Evolutionary conservation across 2,888 invertebrate genomes (phyloP).

Genomic region (Anagyrus pseudococci): DNA sequence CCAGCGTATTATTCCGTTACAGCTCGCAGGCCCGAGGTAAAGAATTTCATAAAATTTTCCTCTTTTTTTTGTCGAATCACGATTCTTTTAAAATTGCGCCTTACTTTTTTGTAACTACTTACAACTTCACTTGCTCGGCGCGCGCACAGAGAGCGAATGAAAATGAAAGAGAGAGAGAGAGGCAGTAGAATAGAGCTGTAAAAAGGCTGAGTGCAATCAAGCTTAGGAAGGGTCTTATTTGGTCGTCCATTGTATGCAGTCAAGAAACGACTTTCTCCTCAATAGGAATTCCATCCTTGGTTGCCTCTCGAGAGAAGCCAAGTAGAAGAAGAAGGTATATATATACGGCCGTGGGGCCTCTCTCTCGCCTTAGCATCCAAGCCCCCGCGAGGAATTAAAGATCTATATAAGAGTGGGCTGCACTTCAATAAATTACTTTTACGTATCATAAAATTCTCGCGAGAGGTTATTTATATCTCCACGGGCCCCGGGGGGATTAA

Average conservation of each 20-base stretch:
- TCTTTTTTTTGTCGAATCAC: no score
- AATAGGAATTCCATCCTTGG: slow-evolving; percentile 30
- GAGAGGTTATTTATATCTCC: slow-evolving; percentile 23
- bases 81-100: no score
- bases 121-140: no score
- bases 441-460: slow-evolving; percentile 33
- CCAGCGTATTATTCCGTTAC: no score
- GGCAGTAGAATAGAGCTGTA: slow-evolving; percentile 9
- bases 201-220: slow-evolving; percentile 27
- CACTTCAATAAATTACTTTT: slow-evolving; percentile 31
- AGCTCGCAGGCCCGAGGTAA: no score
- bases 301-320: slow-evolving; percentile 7
- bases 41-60: no score
- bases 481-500: neutral
- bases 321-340: no score
- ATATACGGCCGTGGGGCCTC: neutral
- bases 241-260: slow-evolving; percentile 17
- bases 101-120: no score
- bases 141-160: no score
- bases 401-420: slow-evolving; percentile 17
- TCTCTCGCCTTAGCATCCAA: neutral
- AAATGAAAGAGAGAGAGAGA: neutral
- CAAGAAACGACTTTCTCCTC: slow-evolving; percentile 22
- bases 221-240: slow-evolving; percentile 28
- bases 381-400: slow-evolving; percentile 16